Evolutionary conservation across 2,797 vertebrate species (phyloP).

Genomic region (Notamacropus eugenii): DNA sequence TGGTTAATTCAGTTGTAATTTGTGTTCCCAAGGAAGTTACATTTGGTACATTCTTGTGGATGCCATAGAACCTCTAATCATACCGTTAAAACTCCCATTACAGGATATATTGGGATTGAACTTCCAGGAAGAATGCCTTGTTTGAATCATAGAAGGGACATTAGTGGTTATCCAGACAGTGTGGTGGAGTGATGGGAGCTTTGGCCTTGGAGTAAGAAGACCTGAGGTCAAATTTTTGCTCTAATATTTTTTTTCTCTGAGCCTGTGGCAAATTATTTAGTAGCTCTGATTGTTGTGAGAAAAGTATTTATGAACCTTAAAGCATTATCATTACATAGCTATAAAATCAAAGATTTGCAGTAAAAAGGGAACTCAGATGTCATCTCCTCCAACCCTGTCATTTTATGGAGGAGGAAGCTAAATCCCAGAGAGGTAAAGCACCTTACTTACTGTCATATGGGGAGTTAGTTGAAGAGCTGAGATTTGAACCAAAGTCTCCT

Average conservation of each 20-base stretch:
- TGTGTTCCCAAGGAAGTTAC: background rate
- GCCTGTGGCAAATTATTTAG: background rate
- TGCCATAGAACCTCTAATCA: background rate
- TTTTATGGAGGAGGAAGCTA: background rate
- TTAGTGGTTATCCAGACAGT: background rate
- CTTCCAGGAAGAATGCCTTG: background rate
- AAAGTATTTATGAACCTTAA: background rate
- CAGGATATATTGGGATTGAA: background rate
- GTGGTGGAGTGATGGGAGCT: background rate
- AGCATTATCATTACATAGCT: background rate
- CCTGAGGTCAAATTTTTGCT: background rate
- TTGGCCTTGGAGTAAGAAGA: background rate
- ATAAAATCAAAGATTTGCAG: background rate
- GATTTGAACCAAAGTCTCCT: background rate
- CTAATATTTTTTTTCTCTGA: background rate
- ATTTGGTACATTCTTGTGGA: background rate
- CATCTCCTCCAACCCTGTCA: background rate
- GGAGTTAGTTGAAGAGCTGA: background rate
- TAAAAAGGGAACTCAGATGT: background rate
- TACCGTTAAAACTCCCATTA: background rate
- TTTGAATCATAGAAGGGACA: background rate
- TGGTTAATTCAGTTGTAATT: background rate
- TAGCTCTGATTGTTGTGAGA: background rate
- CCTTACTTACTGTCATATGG: background rate
- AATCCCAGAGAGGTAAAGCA: background rate